Evolutionary conservation across 2,888 invertebrate species (phyloP).

Genomic region (Allolobophora icterica): DNA sequence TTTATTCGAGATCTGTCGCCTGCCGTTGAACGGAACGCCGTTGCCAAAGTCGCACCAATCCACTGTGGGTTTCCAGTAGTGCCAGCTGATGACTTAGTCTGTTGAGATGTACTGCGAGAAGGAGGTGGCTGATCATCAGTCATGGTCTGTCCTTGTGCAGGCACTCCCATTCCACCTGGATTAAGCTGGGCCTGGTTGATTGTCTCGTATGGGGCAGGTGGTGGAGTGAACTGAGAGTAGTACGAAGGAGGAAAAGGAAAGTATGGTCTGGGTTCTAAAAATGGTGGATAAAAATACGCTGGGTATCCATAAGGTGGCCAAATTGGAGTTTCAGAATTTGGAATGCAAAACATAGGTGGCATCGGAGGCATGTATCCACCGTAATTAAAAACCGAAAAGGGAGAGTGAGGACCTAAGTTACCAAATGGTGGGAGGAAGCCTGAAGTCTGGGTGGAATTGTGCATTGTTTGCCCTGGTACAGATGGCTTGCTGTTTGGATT

Average conservation of each 20-base stretch:
- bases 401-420: slow-evolving; percentile 24
- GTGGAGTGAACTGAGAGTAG: slow-evolving; percentile 30
- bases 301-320: slow-evolving; percentile 33
- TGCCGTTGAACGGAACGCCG: neutral
- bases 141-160: neutral
- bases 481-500: neutral
- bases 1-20: neutral
- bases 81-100: neutral
- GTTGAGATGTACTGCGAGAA: neutral
- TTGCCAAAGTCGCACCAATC: neutral
- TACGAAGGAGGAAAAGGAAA: slow-evolving; percentile 34
- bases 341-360: slow-evolving; percentile 24
- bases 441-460: slow-evolving; percentile 32
- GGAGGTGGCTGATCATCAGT: neutral
- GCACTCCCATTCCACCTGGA: neutral
- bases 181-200: neutral
- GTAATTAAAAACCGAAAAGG: slow-evolving; percentile 13
- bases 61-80: neutral
- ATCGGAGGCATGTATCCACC: slow-evolving; percentile 22
- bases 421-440: slow-evolving; percentile 22
- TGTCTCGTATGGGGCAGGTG: slow-evolving; percentile 12
- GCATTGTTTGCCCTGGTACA: neutral
- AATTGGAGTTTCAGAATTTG: slow-evolving; percentile 31
- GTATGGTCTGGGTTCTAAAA: slow-evolving; percentile 28
- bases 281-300: slow-evolving; percentile 23